Percentiles rank a stretch among this genome's conserved stretches.
Evolutionary conservation across 2,113 vertebrate species (phyloP).

Genomic region (western clawed frog (Xenopus tropicalis)): DNA sequence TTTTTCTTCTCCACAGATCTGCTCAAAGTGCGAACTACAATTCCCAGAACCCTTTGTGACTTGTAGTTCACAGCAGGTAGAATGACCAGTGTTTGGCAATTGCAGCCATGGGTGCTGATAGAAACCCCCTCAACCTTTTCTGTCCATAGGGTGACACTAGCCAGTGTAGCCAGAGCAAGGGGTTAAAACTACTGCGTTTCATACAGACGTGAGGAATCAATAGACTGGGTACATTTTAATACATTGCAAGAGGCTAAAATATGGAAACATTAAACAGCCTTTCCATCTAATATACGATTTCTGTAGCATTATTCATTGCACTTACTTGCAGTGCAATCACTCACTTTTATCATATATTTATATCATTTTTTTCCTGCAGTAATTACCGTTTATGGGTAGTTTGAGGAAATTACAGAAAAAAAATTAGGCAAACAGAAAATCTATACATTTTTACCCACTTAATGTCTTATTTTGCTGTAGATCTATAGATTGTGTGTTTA

Average conservation of each 20-base stretch:
- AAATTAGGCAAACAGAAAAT: conserved; percentile 19
- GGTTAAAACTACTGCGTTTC: no score
- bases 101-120: no score
- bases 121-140: no score
- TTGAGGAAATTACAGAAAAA: conserved; percentile 21
- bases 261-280: conserved; percentile 23
- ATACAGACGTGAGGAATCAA: conserved; percentile 12
- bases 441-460: background rate
- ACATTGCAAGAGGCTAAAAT: conserved; percentile 19
- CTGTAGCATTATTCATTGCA: conserved; percentile 3
- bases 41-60: no score
- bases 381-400: conserved; percentile 31
- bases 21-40: no score
- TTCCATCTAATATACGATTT: conserved; percentile 16
- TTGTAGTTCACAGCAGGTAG: no score
- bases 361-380: conserved; percentile 15
- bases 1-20: no score
- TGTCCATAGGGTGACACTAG: no score
- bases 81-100: no score
- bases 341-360: conserved; percentile 34
- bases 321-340: conserved; percentile 15
- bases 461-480: no score
- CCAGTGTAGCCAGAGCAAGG: no score
- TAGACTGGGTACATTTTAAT: conserved; percentile 23
- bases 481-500: no score